Evolutionary conservation across 2,888 invertebrate species (phyloP), one percentile per base, ranked within the genome.

Genomic region (Brachyopa scutellaris): DNA sequence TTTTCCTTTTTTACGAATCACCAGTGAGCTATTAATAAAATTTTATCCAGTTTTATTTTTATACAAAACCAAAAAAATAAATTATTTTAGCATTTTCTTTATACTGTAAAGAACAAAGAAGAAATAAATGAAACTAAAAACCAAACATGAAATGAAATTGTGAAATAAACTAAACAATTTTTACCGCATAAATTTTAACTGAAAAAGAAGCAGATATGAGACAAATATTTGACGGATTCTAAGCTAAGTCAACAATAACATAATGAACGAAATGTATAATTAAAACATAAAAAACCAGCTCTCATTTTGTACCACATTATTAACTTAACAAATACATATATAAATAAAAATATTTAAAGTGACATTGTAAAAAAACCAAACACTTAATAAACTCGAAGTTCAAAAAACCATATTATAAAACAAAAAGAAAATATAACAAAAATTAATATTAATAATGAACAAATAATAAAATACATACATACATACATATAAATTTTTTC

Each of bases 171-270:
- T 70, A 84, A 84, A 45, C 80, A 86, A 86, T 88, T 87, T 87
- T 86, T 88, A 86, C 87, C 80, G 69, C 77, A 66, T 72, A 29
- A 70, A 84, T 78, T 79, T 69, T 72, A 82, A 84, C 31, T 86
- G 85, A 88, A 86, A 79, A 86, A 84, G n/a, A 61, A 59, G 33
- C 62, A 33, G 21, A 57, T 62, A 61, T n/a, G n/a, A 72, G 13
- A 69, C 13, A 61, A 53, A 59, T 51, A 51, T 36, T 38, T 62
- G 42, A 62, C 31, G 26, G 49, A 70, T 76, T 59, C 57, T 62
- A 69, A 69, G 62, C 55, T 80, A 80, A 62, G 79, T 57, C 53
- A 79, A 66, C 40, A 66, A 64, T 55, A 80, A 80, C 29, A 62
- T 21, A 64, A 70, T 42, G 62, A 53, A 59, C 62, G 51, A 57